These are phyloP conservation scores for Nothoprocta pentlandii DNA, from an alignment of 2,113 vertebrate genomes.

Conservation along the genomic window DNA sequence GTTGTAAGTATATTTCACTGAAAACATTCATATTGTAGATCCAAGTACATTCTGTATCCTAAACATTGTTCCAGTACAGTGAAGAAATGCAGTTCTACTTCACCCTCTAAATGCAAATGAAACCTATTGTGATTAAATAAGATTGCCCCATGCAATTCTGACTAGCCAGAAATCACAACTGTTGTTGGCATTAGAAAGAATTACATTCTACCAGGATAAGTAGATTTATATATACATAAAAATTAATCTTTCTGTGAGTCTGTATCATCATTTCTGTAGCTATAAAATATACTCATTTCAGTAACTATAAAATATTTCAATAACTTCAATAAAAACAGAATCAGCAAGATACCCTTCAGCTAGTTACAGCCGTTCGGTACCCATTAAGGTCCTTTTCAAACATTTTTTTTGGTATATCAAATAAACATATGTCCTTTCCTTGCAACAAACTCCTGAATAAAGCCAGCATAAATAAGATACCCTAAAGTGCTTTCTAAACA, in stretches of 20 bases:
- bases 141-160: not conserved
- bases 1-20: not conserved
- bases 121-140: not conserved
- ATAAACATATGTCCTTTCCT: not conserved
- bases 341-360: not conserved
- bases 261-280: not conserved
- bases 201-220: not conserved
- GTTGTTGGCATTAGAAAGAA: not conserved
- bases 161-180: not conserved
- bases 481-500: not conserved
- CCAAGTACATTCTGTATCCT: not conserved
- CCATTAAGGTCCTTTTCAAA: not conserved
- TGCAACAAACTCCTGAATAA: not conserved
- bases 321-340: not conserved
- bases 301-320: not conserved
- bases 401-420: not conserved
- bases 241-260: not conserved
- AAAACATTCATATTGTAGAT: not conserved
- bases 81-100: not conserved
- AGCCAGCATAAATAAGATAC: not conserved
- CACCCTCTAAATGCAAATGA: not conserved
- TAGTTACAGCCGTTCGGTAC: not conserved
- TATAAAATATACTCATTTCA: not conserved
- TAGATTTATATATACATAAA: not conserved
- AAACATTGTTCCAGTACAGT: not conserved